Percentiles rank a stretch among this genome's conserved stretches.
Conservation (phyloP, 2,113 vertebrate species). For the Mungos mungo region DNA sequence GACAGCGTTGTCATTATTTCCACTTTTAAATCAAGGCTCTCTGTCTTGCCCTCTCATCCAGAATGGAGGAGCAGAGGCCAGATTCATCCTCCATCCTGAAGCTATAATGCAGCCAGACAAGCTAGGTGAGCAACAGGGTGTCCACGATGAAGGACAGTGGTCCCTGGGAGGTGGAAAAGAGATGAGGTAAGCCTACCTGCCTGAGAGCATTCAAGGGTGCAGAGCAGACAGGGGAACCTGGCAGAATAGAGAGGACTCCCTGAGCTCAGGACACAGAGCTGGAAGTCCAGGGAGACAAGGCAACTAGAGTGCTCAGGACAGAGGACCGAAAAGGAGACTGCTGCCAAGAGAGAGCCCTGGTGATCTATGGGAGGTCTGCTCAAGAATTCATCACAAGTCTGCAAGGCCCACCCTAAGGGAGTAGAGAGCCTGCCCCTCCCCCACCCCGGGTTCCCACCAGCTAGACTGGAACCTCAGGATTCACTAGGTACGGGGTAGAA, state of each 20-base stretch:
- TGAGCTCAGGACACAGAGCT: not conserved
- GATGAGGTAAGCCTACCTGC: not conserved
- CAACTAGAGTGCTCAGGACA: not conserved
- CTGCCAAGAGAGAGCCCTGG: not conserved
- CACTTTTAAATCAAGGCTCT: not conserved
- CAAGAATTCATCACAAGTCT: rapidly evolving
- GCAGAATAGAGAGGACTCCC: not conserved
- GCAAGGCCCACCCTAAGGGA: not conserved
- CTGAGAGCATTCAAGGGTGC: not conserved
- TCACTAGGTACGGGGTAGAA: too few relatives aligned
- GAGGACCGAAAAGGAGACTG: not conserved
- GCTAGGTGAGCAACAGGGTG: not conserved
- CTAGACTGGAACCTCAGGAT: not conserved
- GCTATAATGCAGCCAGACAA: not conserved
- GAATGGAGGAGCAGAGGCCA: not conserved
- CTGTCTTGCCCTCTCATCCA: not conserved
- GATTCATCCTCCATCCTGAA: not conserved
- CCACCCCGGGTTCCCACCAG: too few relatives aligned
- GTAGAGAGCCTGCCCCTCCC: too few relatives aligned
- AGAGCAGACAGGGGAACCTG: not conserved
- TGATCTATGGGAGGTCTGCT: not conserved
- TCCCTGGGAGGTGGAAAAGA: not conserved
- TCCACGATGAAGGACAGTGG: not conserved
- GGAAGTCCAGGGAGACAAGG: not conserved
- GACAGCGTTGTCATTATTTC: not conserved